These are phyloP conservation scores for Stomorhina lunata DNA, from an alignment of 2,888 invertebrate species.

Conservation along the genomic window DNA sequence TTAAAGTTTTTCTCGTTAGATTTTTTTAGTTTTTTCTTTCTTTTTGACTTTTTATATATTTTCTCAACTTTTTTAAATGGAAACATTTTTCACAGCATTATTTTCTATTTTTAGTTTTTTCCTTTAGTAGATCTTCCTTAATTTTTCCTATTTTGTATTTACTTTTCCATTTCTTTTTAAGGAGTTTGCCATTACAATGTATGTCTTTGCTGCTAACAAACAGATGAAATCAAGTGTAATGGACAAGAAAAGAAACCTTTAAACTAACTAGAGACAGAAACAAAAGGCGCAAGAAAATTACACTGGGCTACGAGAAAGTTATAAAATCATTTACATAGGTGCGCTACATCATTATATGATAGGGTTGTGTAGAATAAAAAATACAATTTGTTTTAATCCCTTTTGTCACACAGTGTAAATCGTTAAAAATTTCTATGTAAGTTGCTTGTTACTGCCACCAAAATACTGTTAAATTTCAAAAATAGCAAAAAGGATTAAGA, in stretches of 20 bases:
- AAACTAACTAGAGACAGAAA: slow-evolving; percentile 21
- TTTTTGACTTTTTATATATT: no score
- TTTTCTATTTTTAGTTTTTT: background rate
- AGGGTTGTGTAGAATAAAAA: no score
- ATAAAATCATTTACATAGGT: no score
- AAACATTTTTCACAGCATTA: slow-evolving; percentile 54
- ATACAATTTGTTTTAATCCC: slow-evolving; percentile 44
- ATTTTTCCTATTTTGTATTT: background rate
- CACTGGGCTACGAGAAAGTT: background rate
- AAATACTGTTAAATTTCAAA: slow-evolving; percentile 31
- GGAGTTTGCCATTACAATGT: slow-evolving; percentile 1
- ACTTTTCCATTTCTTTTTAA: background rate
- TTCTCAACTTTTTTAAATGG: slow-evolving; percentile 53
- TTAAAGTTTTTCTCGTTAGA: slow-evolving; percentile 67
- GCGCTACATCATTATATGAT: no score
- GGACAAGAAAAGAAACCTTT: slow-evolving; percentile 38
- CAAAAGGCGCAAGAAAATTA: background rate
- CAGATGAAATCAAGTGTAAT: slow-evolving; percentile 59
- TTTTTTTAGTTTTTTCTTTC: no score
- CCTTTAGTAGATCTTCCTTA: slow-evolving; percentile 20
- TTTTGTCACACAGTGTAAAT: no score
- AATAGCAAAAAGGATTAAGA: slow-evolving; percentile 12
- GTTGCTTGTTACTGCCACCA: slow-evolving; percentile 7
- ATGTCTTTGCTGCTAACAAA: slow-evolving; percentile 32
- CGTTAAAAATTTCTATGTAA: slow-evolving; percentile 20